phyloP scores from a whole-genome alignment of 2,797 vertebrate species.

The Trematomus bernacchii region DNA sequence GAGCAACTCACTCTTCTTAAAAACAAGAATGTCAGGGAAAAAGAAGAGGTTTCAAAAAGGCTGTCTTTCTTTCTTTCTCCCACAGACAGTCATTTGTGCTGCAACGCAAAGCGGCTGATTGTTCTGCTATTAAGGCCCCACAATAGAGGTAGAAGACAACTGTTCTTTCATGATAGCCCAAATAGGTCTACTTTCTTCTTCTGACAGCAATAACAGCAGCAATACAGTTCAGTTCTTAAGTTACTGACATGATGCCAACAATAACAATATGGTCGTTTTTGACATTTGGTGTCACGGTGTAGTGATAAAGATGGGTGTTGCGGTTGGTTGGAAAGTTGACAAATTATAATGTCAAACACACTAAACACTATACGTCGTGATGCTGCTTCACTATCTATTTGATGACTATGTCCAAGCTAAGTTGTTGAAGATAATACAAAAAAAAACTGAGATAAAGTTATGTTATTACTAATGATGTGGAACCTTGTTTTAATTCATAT shows the following conservation, averaged over 20 bases:
- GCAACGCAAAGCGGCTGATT: slow-evolving; percentile 30
- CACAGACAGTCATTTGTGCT: slow-evolving; percentile 41
- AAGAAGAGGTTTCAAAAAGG: slow-evolving; percentile 18
- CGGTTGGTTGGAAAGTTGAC: not conserved
- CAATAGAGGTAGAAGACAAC: slow-evolving; percentile 18
- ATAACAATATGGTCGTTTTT: not conserved
- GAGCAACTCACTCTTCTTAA: slow-evolving; percentile 15
- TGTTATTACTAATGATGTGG: not conserved
- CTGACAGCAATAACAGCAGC: slow-evolving; percentile 19
- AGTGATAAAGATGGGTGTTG: not conserved
- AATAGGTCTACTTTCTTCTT: slow-evolving; percentile 20
- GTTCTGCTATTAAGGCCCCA: slow-evolving; percentile 31
- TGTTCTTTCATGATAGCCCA: slow-evolving; percentile 28
- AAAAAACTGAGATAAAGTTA: not conserved
- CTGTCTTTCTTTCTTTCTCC: slow-evolving; percentile 28
- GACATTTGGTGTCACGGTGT: not conserved
- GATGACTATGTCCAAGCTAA: not conserved
- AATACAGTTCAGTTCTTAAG: slow-evolving; percentile 1
- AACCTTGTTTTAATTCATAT: not conserved
- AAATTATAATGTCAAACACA: no score
- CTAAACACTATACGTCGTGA: not conserved
- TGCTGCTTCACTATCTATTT: no score
- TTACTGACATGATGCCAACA: slow-evolving; percentile 5
- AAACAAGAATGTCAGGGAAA: slow-evolving; percentile 23
- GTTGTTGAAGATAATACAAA: not conserved